Evolutionary conservation across 1,140 invertebrate species (phyloP), one percentile per base, ranked within the genome.

Genomic region (Riptortus pedestris): DNA sequence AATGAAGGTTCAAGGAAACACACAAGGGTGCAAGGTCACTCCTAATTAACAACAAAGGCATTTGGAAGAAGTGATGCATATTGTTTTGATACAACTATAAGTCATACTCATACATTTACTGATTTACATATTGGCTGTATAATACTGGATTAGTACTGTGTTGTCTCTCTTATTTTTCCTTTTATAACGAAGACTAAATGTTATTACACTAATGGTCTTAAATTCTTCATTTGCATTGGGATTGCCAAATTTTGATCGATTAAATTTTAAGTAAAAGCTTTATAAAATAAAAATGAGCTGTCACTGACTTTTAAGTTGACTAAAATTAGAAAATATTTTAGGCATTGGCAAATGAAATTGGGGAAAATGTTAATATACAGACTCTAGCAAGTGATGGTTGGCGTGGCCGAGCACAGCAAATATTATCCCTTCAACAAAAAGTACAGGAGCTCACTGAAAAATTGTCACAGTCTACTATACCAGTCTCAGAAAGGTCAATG

Each of bases 361-460:
- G 85, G 1, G 83, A 85, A 64, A 78, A 79, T 63, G 67, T 74
- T 0, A 77, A 74, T 27, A 68, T 79, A 12, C 70, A 70, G n/a
- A 65, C 38, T 20, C 31, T 62, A 12, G 22, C 67, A 7, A 59
- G 51, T 22, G 62, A 63, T 1, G 64, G 76, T 16, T 87, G 85
- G 85, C 81, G 84, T 66, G 85, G 86, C 9, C 77, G 85, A 67
- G 83, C 85, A 1, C 83, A 87, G 67, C 83, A 86, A 70, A 85
- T 88, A 63, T 70, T 79, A 16, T 74, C 80, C 28, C 71, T 87
- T 26, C 83, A 85, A 69, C 78, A 81, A 64, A 85, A 82, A 75
- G 74, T 86, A 47, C 71, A 70, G 16, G 83, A 87, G 65, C 68
- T 86, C 0, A 81, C 81, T 67, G 77, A 78, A 24, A 85, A 81